phyloP scores from a whole-genome alignment of 2,113 vertebrate genomes.

The Crotophaga sulcirostris region DNA sequence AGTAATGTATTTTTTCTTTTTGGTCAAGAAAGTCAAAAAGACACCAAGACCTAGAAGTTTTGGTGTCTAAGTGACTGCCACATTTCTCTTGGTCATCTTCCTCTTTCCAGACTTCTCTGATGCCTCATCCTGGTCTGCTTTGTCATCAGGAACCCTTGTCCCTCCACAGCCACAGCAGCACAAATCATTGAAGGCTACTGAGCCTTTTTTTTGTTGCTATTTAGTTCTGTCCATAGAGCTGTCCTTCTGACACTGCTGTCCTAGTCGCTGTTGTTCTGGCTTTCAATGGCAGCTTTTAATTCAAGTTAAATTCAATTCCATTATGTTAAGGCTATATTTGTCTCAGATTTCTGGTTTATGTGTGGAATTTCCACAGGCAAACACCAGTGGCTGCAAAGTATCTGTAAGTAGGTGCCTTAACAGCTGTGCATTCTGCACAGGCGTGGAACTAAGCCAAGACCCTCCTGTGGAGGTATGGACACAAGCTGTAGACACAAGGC shows the following conservation, averaged over 20 bases:
- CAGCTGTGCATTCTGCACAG: neutral
- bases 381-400: neutral
- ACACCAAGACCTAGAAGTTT: neutral
- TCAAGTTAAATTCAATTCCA: neutral
- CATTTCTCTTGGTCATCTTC: neutral
- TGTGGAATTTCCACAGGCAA: neutral
- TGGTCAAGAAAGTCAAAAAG: neutral
- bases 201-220: neutral
- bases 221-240: neutral
- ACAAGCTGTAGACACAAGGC: neutral
- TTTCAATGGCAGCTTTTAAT: neutral
- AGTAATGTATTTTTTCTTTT: neutral
- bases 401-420: neutral
- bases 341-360: neutral
- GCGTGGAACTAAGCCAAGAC: neutral
- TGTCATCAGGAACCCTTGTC: neutral
- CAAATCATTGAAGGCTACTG: neutral
- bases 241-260: neutral
- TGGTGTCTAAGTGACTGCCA: neutral
- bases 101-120: neutral
- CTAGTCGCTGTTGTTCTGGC: neutral
- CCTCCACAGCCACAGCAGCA: neutral
- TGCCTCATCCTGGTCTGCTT: neutral
- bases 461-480: neutral
- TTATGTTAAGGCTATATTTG: neutral